Conservation (phyloP, 1,140 invertebrate species). For the Hormaphis cornu region DNA sequence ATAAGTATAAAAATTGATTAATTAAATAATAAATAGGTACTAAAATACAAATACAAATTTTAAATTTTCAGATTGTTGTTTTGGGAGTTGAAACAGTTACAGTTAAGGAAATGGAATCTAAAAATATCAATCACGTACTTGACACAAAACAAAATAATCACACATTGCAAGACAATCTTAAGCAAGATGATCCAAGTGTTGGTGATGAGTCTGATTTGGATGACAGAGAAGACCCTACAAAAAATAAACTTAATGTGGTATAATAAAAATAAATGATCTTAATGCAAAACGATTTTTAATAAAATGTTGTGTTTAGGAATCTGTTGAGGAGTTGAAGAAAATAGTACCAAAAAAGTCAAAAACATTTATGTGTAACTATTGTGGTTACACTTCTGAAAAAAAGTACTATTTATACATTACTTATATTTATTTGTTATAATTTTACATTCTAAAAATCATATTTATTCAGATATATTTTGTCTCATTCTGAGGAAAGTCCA, state of each 20-base stretch:
- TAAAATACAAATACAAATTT: neutral
- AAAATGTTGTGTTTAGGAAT: constrained; percentile 43
- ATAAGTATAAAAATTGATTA: no score
- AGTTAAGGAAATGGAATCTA: constrained; percentile 67
- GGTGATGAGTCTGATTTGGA: constrained; percentile 56
- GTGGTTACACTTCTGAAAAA: constrained; percentile 81
- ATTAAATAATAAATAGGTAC: no score
- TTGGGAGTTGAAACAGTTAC: constrained; percentile 59
- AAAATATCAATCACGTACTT: constrained; percentile 78
- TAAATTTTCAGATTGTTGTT: constrained; percentile 16
- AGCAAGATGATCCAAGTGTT: constrained; percentile 52
- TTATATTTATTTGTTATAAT: no score
- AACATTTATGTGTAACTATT: constrained; percentile 77
- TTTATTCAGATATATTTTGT: constrained; percentile 96
- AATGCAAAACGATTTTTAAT: neutral
- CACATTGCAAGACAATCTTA: constrained; percentile 47
- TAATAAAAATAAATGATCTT: neutral
- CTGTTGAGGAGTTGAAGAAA: constrained; percentile 62
- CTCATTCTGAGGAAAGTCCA: constrained; percentile 87
- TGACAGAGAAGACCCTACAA: constrained; percentile 50
- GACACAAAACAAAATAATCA: constrained; percentile 63
- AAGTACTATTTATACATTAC: constrained; percentile 44
- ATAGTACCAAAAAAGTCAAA: constrained; percentile 60
- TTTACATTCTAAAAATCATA: no score
- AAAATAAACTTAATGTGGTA: constrained; percentile 32